phyloP scores from a whole-genome alignment of 2,797 vertebrate species.

The Leucoraja ocellata region DNA sequence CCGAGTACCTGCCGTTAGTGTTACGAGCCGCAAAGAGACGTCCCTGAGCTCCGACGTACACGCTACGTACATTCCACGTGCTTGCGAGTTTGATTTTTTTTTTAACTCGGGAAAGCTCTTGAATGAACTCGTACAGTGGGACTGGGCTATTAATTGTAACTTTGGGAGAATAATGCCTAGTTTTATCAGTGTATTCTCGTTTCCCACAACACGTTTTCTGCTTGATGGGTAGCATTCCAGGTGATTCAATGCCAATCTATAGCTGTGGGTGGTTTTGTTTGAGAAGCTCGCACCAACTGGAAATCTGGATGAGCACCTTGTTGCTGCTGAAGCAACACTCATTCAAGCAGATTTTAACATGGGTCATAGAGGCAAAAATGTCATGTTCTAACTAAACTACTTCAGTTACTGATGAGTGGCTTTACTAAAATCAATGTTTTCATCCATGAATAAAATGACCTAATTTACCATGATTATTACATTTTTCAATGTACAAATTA shows the following conservation, averaged over 20 bases:
- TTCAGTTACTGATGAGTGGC: neutral
- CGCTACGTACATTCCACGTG: no score
- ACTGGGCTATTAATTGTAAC: neutral
- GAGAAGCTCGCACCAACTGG: neutral
- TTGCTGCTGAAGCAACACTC: neutral
- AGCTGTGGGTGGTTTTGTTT: neutral
- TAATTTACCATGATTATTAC: neutral
- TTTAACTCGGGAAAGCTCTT: no score
- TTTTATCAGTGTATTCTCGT: neutral
- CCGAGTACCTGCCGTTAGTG: no score
- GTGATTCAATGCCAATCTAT: neutral
- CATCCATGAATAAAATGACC: neutral
- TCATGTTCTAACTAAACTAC: neutral
- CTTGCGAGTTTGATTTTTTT: no score
- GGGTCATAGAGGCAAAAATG: neutral
- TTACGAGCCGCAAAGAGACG: no score
- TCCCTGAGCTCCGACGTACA: no score
- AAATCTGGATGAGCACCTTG: neutral
- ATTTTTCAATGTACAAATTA: neutral
- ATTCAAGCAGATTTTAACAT: neutral
- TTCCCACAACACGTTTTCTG: neutral
- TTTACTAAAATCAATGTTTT: neutral
- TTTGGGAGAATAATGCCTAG: neutral
- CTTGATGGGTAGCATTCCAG: neutral
- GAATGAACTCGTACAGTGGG: no score